These are phyloP conservation scores for Benthosema pterotum DNA, from an alignment of 2,797 vertebrate genomes.

Conservation along the genomic window DNA sequence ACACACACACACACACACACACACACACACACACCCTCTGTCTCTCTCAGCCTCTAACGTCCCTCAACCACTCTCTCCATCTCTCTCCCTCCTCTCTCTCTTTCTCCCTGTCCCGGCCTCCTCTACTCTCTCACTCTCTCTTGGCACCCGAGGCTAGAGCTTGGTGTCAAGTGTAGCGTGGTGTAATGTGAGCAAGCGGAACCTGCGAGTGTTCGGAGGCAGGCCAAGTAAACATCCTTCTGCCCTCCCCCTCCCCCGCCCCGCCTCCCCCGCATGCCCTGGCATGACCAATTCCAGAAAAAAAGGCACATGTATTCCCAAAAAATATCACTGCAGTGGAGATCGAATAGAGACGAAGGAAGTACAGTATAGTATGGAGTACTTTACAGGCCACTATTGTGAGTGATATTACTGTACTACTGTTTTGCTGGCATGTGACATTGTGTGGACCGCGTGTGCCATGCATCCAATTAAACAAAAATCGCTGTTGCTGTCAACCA, in stretches of 20 bases:
- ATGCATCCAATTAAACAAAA: background rate
- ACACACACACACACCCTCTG: too few species aligned
- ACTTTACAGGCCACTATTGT: conserved; percentile 2
- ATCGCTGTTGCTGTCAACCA: too few species aligned
- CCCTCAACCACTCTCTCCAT: conserved; percentile 26
- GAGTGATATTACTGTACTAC: conserved; percentile 28
- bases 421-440: conserved; percentile 18
- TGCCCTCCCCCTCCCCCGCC: too few species aligned
- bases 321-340: conserved; percentile 58
- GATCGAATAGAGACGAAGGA: conserved; percentile 43
- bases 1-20: too few species aligned
- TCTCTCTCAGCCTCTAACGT: conserved; percentile 15
- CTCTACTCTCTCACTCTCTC: background rate
- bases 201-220: conserved; percentile 67
- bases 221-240: conserved; percentile 68
- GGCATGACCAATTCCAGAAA: conserved; percentile 64
- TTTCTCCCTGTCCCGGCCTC: conserved; percentile 51
- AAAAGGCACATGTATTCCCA: conserved; percentile 61
- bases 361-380: conserved; percentile 37
- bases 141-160: conserved; percentile 55
- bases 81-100: background rate
- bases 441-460: conserved; percentile 21
- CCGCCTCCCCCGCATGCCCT: conserved; percentile 35
- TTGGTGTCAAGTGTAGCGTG: conserved; percentile 73
- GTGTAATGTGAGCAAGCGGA: conserved; percentile 73